Evolutionary conservation across 2,113 vertebrate genomes (phyloP), one percentile per base, ranked within the genome.

Genomic region (Amphilophus citrinellus): DNA sequence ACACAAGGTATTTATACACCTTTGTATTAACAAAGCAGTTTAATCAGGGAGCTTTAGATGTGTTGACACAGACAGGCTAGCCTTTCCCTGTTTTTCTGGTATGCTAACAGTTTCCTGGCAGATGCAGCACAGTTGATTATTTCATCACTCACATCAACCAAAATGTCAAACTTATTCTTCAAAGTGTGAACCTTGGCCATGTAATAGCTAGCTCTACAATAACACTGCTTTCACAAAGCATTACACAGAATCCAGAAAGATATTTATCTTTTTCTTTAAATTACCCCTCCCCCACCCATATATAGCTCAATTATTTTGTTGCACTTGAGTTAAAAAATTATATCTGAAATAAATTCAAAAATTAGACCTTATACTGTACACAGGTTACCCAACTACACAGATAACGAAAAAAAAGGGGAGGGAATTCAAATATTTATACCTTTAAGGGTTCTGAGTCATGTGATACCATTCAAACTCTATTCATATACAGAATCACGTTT

Each of bases 351-450:
- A 89, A 96, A 96, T 96, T 91, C 88, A 93, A 95, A 94, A 96
- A 96, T 94, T 91, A 96, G 93, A 96, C 94, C 92, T 95, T 91
- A 94, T 95, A 96, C 96, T 97, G 95, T 96, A 96, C 96, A 96
- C 95, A 92, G 93, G 88, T 95, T 95, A 96, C 94, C 92, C 93
- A 93, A 96, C 96, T 96, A 96, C 96, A 97, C 95, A 95, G 82
- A 96, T 95, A 95, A 95, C 94, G 22, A 95, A 96, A 95, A 95
- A 96, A 96, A 94, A 86, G 78, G 84, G 90, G 84, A 91, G 75
- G 91, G 84, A 88, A 87, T 91, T 93, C 79, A 89, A 95, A 95
- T 96, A 95, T 95, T 95, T 95, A 93, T 96, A 96, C 89, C 92
- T 94, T 94, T 91, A 87, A 93, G 92, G 91, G 87, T 93, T 94